Evolutionary conservation across 1,140 invertebrate genomes (phyloP).

Genomic region (Dinoponera quadriceps): DNA sequence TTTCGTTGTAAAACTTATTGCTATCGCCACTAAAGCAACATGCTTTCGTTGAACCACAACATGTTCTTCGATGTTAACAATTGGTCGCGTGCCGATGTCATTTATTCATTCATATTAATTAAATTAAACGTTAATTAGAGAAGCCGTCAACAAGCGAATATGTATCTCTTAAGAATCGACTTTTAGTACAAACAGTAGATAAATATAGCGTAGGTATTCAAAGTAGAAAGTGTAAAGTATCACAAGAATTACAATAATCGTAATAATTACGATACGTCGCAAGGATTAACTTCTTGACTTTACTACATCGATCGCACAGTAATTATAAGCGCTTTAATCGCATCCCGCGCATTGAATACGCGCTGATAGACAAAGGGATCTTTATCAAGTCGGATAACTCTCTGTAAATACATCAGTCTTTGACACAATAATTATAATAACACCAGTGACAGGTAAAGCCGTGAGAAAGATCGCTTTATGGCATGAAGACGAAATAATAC

Average conservation of each 20-base stretch:
- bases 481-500: constrained; percentile 67
- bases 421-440: constrained; percentile 75
- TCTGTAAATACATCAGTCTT: constrained; percentile 81
- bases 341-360: constrained; percentile 59
- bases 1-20: constrained; percentile 73
- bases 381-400: constrained; percentile 63
- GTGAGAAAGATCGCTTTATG: constrained; percentile 63
- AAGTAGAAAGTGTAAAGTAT: constrained; percentile 84
- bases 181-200: constrained; percentile 74
- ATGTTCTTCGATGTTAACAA: constrained; percentile 75
- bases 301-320: constrained; percentile 70
- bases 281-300: constrained; percentile 63
- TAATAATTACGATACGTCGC: constrained; percentile 74
- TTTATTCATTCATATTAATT: constrained; percentile 9
- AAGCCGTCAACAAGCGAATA: constrained; percentile 65
- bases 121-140: constrained; percentile 27
- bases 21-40: constrained; percentile 49
- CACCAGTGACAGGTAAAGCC: constrained; percentile 71
- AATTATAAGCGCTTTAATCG: constrained; percentile 72
- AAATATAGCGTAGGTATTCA: constrained; percentile 80
- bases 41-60: constrained; percentile 73
- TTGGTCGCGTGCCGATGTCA: constrained; percentile 69
- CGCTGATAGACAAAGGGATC: constrained; percentile 58
- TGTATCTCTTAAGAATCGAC: constrained; percentile 62
- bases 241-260: constrained; percentile 82